A percentile compares a stretch with the other conserved stretches of the same genome.
phyloP scores from a whole-genome alignment of 2,113 vertebrate species.

The Megalops atlanticus region DNA sequence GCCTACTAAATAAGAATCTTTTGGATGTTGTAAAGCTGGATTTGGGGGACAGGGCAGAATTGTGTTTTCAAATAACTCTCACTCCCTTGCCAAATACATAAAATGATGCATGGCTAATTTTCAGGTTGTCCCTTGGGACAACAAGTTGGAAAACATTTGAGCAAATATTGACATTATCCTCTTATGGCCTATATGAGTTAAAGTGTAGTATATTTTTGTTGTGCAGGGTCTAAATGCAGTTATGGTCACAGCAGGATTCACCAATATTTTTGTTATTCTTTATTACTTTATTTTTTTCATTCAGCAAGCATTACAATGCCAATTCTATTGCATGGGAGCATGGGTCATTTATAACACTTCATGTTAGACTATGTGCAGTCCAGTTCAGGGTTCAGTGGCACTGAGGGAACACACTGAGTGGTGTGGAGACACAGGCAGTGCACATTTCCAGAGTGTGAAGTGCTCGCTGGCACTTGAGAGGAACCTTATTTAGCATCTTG shows the following conservation, averaged over 20 bases:
- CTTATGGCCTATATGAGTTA: conserved; percentile 50
- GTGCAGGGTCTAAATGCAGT: conserved; percentile 43
- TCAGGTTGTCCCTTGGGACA: background rate
- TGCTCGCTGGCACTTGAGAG: background rate
- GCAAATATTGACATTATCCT: conserved; percentile 21
- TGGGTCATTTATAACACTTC: background rate
- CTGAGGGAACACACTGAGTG: background rate
- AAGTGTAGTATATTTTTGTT: conserved; percentile 42
- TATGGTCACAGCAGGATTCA: conserved; percentile 48
- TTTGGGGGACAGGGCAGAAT: background rate
- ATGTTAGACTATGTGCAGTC: background rate
- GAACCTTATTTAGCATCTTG: background rate
- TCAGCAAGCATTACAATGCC: background rate
- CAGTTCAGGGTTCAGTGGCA: too few species aligned
- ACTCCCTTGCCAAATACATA: background rate
- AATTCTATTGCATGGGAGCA: background rate
- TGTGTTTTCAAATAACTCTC: background rate
- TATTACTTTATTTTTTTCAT: conserved; percentile 43
- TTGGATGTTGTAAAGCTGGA: background rate
- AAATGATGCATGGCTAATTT: background rate
- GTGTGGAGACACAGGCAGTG: background rate
- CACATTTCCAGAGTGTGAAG: background rate
- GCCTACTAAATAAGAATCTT: background rate
- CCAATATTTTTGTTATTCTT: conserved; percentile 42
- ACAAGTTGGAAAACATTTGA: background rate